Evolutionary conservation across 2,888 invertebrate species (phyloP), one percentile per base, ranked within the genome.

Genomic region (Polylopha cassiicola): DNA sequence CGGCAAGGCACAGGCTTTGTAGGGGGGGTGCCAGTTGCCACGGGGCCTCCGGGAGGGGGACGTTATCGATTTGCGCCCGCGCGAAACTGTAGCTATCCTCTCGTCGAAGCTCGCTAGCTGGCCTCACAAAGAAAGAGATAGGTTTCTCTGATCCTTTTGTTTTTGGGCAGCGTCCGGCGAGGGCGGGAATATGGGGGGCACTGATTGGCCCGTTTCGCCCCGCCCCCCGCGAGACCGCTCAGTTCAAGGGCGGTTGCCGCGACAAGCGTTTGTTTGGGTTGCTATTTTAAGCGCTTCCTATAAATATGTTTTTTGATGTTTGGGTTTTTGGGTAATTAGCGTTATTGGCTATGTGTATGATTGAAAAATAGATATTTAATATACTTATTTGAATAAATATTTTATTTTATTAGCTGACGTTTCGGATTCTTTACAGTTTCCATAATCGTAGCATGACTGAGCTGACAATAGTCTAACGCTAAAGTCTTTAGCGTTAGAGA

Each of bases 111-210:
- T 75, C 81, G 80, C 64, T 78, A 65, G 75, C 75, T 63, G 72
- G 78, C 81, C 79, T 68, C 82, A 85, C 84, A 85, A 82, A 84
- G 84, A 85, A 84, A 85, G 84, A 85, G 85, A 85, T 85, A 82
- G 85, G 82, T 84, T 84, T 82, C 84, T 84, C 82, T 84, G 85
- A 84, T 82, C 84, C 85, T 84, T 84, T 85, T 85, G 85, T 85
- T 85, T 85, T 84, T 84, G 85, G 85, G 85, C 82, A 85, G 82
- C 80, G 85, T 84, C 85, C 84, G 80, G 84, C 77, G 76, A 69
- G 68, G 73, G 80, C 80, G 84, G 82, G 84, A 85, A 82, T 80
- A 75, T 73, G 73, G 72, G 80, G 81, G 80, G 75, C 77, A 76
- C 81, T 82, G 82, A 84, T 81, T 84, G 82, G 84, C 80, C 73